Base-by-base conservation (phyloP, 1,140 invertebrate genomes). In the Steinernema khuongi region DNA sequence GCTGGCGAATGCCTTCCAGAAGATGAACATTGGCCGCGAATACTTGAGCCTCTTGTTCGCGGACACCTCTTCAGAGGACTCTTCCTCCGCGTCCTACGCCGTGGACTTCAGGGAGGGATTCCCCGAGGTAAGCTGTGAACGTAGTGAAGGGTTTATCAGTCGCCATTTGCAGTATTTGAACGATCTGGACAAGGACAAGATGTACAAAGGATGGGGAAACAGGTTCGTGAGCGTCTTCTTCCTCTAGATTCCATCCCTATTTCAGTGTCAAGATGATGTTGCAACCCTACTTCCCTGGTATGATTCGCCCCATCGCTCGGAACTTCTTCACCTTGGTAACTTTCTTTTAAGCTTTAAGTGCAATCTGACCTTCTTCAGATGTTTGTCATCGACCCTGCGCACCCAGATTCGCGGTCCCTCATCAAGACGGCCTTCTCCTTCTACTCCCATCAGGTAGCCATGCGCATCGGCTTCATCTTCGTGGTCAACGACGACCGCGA, bases 261-360 rank as follows among this genome's bases (percentile, higher is more conserved):
- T 60, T 60, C 26, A 60, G 50, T 44, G 89, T 95, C 67, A 91
- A 92, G 84, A 93, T 97, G 79, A 87, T 99, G 69, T 87, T 99
- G 44, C 88, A 94, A 71, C 95, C 96, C 43, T 95, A 94, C 0
- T 99, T 96, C 85, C 94, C 95, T 14, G 96, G 96, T 33, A 97
- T 97, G 93, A 86, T 99, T 41, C 87, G 96, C 77, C 87, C 88
- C 81, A 90, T 99, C 77, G 90, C 93, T 30, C 93, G 93, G 80
- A 99, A 99, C 88, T 89, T 99, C 26, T 98, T 94, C 83, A 93
- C 95, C 87, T 86, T 97, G 84, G 92, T 93, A 85, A 87, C 82
- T 0, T 67, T n/a, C 66, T 32, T 44, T 71, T 72, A 50, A 67
- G 22, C n/a, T 74, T 72, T 74, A 18, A 50, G 44, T 26, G 22